Evolutionary conservation across 2,888 invertebrate species (phyloP), one percentile per base, ranked within the genome.

Genomic region (Autographa gamma): DNA sequence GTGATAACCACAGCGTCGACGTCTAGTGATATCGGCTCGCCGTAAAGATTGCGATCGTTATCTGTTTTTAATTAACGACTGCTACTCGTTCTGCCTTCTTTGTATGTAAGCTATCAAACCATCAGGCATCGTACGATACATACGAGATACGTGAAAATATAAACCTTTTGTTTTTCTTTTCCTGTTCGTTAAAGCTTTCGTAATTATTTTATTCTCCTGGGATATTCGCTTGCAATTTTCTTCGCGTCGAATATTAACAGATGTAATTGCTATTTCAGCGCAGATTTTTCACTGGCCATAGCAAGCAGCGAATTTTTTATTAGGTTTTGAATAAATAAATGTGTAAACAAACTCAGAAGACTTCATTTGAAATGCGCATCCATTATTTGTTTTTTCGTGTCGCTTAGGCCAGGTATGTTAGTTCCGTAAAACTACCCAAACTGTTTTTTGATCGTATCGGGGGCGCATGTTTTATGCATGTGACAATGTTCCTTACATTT

Each of bases 31-130:
- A 48, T 2, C 4, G 6, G n/a, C 16, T n/a, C 6, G n/a, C n/a
- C n/a, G 48, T 6, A n/a, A n/a, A 48, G n/a, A 48, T 48, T n/a
- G n/a, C n/a, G 16, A 48, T 48, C 48, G 16, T n/a, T 48, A 48
- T 48, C 48, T 48, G 48, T 48, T 48, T 48, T n/a, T 48, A 48
- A 48, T 48, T 48, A 4, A 48, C 48, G n/a, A n/a, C 48, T n/a
- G n/a, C 48, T 48, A n/a, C n/a, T 8, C n/a, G 16, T 8, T 48
- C 16, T 48, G 0, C 48, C 7, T 4, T 14, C 43, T 48, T 0
- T 48, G 48, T n/a, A 48, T n/a, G n/a, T 7, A 8, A 48, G 6
- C 48, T 7, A 48, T 48, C 48, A n/a, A 48, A 48, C n/a, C n/a
- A 48, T 48, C 16, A 16, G 11, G n/a, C 6, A 16, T 48, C 48